Evolutionary conservation across 2,888 invertebrate species (phyloP).

Genomic region (Oeneis ivallda): DNA sequence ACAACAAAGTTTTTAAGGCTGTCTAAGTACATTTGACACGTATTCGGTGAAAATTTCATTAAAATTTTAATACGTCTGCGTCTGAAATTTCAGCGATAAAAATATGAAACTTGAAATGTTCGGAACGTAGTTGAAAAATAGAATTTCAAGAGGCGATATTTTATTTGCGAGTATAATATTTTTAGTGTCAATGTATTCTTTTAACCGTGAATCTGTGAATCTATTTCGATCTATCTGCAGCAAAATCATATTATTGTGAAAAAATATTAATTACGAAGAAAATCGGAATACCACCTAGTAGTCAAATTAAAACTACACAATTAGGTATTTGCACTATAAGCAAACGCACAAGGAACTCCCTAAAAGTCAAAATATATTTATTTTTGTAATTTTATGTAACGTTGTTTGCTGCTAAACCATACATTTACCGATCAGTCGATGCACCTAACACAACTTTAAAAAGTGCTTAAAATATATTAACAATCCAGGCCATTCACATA

Average conservation of each 20-base stretch:
- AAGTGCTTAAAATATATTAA: neutral
- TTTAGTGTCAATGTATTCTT: conserved; percentile 7
- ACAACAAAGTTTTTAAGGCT: conserved; percentile 19
- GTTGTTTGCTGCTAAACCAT: no score
- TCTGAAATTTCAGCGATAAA: conserved; percentile 15
- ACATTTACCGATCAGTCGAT: no score
- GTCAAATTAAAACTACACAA: no score
- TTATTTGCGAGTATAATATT: conserved; percentile 11
- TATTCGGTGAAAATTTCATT: conserved; percentile 21
- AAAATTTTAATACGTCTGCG: conserved; percentile 19
- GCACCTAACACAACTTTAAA: neutral
- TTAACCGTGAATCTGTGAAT: neutral
- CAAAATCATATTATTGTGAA: neutral
- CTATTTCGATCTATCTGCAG: neutral
- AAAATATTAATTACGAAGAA: no score
- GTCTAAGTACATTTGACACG: conserved; percentile 19
- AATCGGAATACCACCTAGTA: no score
- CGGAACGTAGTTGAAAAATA: conserved; percentile 7
- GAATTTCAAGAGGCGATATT: conserved; percentile 13
- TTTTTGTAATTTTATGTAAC: no score
- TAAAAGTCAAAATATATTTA: no score
- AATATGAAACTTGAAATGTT: conserved; percentile 12
- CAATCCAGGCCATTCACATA: neutral
- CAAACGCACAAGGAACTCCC: no score
- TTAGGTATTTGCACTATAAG: no score